Evolutionary conservation across 1,140 invertebrate genomes (phyloP), one percentile per base, ranked within the genome.

Genomic region (Cecropterus lyciades): DNA sequence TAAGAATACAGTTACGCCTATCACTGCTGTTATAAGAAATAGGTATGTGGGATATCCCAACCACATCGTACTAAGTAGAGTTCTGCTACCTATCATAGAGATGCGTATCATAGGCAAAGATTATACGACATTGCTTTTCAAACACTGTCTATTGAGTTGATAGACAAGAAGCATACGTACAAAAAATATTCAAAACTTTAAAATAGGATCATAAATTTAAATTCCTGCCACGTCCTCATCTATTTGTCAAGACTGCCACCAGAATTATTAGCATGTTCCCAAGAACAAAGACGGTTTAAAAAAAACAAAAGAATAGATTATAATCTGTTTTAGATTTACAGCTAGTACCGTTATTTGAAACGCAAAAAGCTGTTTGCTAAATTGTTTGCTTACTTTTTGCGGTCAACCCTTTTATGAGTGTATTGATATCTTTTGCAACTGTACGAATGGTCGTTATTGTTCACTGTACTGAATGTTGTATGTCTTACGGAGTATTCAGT

Each of bases 301-400:
- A 69, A n/a, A 80, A 75, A 87, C 75, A 83, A 82, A 67, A 67
- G 68, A 74, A 70, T 48, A 79, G 27, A 30, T 84, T 68, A 79
- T 75, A 77, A 82, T 84, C 78, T 78, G 73, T 81, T 74, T 72
- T 67, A 69, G 79, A 83, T 87, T 84, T 84, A 82, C 65, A 57
- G 51, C 37, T 10, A 24, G 60, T 53, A 45, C 67, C 63, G 68
- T 78, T 77, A 69, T n/a, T 10, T 1, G 10, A n/a, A 37, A 37
- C 0, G 33, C 9, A 37, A 37, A 37, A 37, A 37, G n/a, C 1
- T 33, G 7, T 11, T 11, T 37, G 33, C 10, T 8, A n/a, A 37
- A 37, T 37, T 37, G 33, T 37, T 37, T 37, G 11, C 7, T 33
- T 30, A 40, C 48, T 67, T 60, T 53, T 60, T 59, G 46, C 33